Evolutionary conservation across 2,797 vertebrate genomes (phyloP), one percentile per base, ranked within the genome.

Genomic region (Diplodus sargus): DNA sequence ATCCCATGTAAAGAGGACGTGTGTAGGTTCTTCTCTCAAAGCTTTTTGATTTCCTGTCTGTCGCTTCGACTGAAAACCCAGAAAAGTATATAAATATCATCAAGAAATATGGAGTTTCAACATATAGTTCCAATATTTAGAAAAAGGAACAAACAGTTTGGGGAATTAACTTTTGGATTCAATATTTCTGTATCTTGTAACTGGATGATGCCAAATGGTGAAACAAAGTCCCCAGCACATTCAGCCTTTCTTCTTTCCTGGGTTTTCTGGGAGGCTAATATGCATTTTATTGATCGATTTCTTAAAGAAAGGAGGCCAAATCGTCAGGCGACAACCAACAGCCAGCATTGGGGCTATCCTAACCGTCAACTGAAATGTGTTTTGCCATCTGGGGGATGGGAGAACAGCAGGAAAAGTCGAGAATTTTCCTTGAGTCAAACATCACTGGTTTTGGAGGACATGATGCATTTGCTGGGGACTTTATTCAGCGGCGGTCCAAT

Each of bases 401-500:
- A 34, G 7, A 34, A 9, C 34, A 34, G 34, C 8, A 34, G 34
- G 1, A 34, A 34, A 9, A 34, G 34, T 34, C 34, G 7, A 34
- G 34, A 34, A 34, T 34, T 34, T 34, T 8, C 34, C 34, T 34
- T 34, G 34, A 34, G 15, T 14, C 20, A n/a, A 43, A n/a, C 39
- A 43, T 22, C 1, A 42, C 18, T 30, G 47, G 4, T 12, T 34
- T 16, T 42, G 42, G 7, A 52, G 28, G 11, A 79, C 15, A 42
- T 1, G 1, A 5, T 15, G 10, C 2, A 52, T 49, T 30, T 61
- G 43, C 15, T 7, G 2, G 60, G 56, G 45, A 68, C 74, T 73
- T 69, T 34, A 70, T 77, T 63, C 45, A 63, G 42, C 2, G 2
- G 58, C 0, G 48, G 42, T 54, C 70, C 9, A 54, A 65, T 64